Evolutionary conservation across 1,140 invertebrate genomes (phyloP).

Genomic region (Xylocopa sonorina): DNA sequence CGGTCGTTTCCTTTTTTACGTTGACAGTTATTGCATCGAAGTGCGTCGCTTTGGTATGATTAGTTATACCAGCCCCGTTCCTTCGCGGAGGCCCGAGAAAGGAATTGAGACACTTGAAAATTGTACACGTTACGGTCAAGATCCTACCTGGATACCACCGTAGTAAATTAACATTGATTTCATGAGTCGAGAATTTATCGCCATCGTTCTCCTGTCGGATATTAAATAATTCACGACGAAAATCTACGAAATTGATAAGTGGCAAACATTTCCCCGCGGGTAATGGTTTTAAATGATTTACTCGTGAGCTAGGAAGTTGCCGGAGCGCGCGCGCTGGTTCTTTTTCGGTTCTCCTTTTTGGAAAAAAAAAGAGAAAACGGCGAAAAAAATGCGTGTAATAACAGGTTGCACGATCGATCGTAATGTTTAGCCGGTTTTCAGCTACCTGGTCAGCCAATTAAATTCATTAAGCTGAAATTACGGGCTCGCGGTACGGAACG

Average conservation of each 20-base stretch:
- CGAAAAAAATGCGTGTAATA: background rate
- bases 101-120: background rate
- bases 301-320: background rate
- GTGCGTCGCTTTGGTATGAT: background rate
- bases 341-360: no score
- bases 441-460: conserved; percentile 41
- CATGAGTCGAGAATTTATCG: background rate
- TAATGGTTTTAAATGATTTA: conserved; percentile 28
- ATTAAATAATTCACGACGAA: conserved; percentile 18
- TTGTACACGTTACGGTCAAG: background rate
- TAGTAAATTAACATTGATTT: background rate
- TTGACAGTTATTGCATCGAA: no score
- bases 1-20: no score
- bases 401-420: conserved; percentile 20
- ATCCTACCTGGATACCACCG: background rate
- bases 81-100: no score
- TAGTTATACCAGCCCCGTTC: background rate
- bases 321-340: background rate
- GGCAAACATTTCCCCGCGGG: background rate
- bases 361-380: background rate
- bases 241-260: conserved; percentile 11
- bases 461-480: conserved; percentile 52
- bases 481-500: background rate
- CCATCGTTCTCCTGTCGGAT: background rate
- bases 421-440: conserved; percentile 36